Evolutionary conservation across 2,888 invertebrate genomes (phyloP), one percentile per base, ranked within the genome.

Genomic region (Anodontia alba): DNA sequence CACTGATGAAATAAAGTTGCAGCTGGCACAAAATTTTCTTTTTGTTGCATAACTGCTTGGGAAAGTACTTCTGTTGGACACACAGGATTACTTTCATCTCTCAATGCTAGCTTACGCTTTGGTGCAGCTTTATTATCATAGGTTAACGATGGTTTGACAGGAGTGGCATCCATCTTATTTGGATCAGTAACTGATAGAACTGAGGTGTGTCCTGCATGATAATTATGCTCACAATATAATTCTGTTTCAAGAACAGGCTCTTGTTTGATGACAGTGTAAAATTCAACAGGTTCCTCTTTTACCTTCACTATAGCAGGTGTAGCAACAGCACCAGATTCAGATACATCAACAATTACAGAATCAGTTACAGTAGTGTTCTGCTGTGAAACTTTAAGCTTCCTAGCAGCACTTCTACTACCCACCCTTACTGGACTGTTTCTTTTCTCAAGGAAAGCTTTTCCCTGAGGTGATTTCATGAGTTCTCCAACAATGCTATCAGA

Each of bases 131-230:
- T 84, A 20, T 81, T 72, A 54, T 78, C 73, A 74, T 81, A 73
- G 49, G 77, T 73, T 70, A 66, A 43, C 62, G 83, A 67, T 54
- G 81, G 80, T 78, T 86, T 78, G 49, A 83, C 74, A 12, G 89
- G 89, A 23, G 89, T 89, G n/a, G 82, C 87, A 38, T 85, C 76
- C 83, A 87, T 84, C 80, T 84, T 86, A 68, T 89, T 86, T 29
- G 84, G 84, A 51, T 89, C 89, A 38, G 62, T 70, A 26, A 67
- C 75, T n/a, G 76, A 57, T n/a, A 80, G 36, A 17, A 73, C 57
- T 31, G 31, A 38, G 23, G 20, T 20, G 20, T 46, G 17, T 20
- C 46, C 46, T 12, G 33, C 43, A 69, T 43, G 46, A 26, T 69
- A 46, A 29, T 46, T 69, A 49, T 66, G 33, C 31, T 67, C 36